phyloP scores from a whole-genome alignment of 2,113 vertebrate genomes.

The Pleuronectes platessa region DNA sequence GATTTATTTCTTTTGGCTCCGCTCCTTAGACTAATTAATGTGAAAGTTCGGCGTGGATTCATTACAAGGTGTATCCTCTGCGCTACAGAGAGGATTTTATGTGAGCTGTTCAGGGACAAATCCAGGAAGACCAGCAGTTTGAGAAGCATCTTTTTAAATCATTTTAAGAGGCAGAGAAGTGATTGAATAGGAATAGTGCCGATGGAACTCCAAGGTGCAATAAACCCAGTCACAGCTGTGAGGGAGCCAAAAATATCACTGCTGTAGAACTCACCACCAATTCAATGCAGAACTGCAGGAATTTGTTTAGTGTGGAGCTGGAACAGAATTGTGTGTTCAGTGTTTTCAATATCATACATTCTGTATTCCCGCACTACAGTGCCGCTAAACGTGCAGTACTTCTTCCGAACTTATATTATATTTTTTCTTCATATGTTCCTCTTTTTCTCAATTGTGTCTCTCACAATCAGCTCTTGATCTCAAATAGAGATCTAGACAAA shows the following conservation, averaged over 20 bases:
- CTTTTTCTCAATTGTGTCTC: no score
- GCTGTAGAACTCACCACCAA: background rate
- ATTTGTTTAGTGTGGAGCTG: background rate
- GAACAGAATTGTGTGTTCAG: background rate
- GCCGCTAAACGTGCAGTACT: no score
- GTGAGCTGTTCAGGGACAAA: background rate
- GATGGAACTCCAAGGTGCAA: constrained; percentile 13
- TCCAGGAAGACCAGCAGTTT: constrained; percentile 10
- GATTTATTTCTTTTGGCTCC: background rate
- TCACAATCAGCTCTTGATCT: no score
- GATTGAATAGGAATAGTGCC: background rate
- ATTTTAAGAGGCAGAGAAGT: constrained; percentile 8
- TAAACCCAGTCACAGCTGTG: constrained; percentile 14
- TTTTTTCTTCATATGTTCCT: no score
- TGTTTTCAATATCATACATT: background rate
- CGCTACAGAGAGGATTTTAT: background rate
- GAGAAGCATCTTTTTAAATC: constrained; percentile 27
- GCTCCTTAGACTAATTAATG: background rate
- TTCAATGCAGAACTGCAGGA: background rate
- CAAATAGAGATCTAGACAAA: no score
- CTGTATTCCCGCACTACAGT: no score
- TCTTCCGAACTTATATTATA: no score
- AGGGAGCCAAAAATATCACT: background rate
- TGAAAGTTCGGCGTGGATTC: background rate
- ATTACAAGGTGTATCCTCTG: background rate